Evolutionary conservation across 2,113 vertebrate genomes (phyloP).

Genomic region (Turdus rufiventris): DNA sequence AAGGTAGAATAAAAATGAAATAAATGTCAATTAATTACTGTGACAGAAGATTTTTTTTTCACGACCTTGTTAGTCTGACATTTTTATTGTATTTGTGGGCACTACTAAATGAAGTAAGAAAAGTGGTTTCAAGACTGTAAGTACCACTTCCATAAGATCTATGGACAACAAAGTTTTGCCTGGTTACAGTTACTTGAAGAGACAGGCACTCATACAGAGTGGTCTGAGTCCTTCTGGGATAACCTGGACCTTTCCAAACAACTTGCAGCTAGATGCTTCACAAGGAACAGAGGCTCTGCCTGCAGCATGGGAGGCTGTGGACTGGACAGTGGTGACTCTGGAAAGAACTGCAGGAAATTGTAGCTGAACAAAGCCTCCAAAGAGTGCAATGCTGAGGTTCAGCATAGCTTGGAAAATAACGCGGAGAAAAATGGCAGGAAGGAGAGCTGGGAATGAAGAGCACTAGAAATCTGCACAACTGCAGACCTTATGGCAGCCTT

Average conservation of each 20-base stretch:
- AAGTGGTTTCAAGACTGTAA: background rate
- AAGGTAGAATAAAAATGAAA: background rate
- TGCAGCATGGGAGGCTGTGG: background rate
- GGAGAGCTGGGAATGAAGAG: background rate
- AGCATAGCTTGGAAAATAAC: background rate
- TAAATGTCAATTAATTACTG: background rate
- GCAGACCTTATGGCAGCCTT: background rate
- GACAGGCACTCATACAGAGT: background rate
- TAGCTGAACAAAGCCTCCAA: background rate
- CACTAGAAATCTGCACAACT: background rate
- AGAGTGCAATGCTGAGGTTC: background rate
- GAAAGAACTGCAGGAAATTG: background rate
- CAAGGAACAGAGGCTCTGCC: background rate
- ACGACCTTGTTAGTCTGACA: background rate
- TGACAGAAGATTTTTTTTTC: background rate
- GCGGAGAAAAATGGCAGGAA: background rate
- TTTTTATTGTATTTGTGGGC: background rate
- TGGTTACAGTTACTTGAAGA: background rate
- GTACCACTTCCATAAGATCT: background rate
- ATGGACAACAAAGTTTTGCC: background rate
- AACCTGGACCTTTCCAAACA: background rate
- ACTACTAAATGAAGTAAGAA: background rate
- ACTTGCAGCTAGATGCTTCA: background rate
- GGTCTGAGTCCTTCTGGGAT: background rate
- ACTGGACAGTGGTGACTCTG: background rate